Evolutionary conservation across 2,113 vertebrate species (phyloP).

Genomic region (Vidua chalybeata): DNA sequence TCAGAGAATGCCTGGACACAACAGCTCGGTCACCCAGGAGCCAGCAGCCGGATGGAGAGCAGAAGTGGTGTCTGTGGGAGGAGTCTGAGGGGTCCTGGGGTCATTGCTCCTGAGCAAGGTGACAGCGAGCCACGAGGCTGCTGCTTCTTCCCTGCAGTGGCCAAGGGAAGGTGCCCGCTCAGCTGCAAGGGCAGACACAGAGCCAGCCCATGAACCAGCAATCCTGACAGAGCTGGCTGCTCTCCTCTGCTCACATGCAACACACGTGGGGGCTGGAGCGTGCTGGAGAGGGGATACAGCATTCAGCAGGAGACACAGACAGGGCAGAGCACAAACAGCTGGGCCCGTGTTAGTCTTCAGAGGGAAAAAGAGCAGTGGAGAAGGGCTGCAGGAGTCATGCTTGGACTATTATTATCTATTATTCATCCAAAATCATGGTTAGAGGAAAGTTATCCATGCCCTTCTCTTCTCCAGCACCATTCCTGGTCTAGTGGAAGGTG

Average conservation of each 20-base stretch:
- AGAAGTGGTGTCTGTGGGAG: background rate
- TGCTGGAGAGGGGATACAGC: background rate
- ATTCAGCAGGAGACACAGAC: background rate
- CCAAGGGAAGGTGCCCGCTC: background rate
- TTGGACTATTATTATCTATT: background rate
- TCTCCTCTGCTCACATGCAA: background rate
- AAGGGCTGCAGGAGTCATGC: slow-evolving; percentile 3
- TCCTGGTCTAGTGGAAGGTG: background rate
- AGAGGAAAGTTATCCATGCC: background rate
- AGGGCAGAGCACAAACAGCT: background rate
- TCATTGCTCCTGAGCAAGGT: background rate
- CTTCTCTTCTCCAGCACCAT: background rate
- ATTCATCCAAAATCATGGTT: background rate
- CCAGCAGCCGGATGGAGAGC: accelerated
- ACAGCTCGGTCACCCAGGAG: background rate
- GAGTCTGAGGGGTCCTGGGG: background rate
- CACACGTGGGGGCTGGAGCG: background rate
- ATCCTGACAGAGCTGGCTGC: background rate
- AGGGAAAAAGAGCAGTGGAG: background rate
- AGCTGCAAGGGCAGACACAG: background rate
- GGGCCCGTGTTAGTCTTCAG: background rate
- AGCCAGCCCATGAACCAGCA: background rate
- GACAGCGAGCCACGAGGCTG: background rate
- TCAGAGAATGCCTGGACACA: background rate
- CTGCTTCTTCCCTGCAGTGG: background rate